Evolutionary conservation across 2,888 invertebrate species (phyloP).

Genomic region (Thera britannica): DNA sequence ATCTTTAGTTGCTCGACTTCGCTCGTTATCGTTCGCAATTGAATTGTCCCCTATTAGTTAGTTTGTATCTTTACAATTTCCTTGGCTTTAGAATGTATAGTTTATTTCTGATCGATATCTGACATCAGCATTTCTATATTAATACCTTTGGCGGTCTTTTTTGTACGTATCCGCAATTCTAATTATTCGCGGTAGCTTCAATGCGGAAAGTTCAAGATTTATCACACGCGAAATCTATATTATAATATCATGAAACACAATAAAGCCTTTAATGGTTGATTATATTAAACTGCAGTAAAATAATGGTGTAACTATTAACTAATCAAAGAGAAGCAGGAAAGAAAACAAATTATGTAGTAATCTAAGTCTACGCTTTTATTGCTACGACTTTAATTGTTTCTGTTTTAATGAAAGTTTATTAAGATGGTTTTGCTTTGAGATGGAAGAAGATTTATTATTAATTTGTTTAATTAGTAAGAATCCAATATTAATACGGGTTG

Average conservation of each 20-base stretch:
- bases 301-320: conserved; percentile 1
- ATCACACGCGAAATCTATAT: conserved; percentile 26
- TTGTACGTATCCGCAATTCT: conserved; percentile 8
- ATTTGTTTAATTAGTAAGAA: conserved; percentile 3
- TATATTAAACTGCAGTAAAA: conserved; percentile 12
- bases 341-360: conserved; percentile 16
- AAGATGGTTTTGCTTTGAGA: conserved; percentile 6
- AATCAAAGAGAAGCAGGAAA: conserved; percentile 8
- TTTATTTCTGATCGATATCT: conserved; percentile 11
- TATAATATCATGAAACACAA: conserved; percentile 1
- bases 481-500: background rate
- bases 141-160: conserved; percentile 10
- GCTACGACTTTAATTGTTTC: conserved; percentile 18
- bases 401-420: conserved; percentile 16
- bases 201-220: conserved; percentile 20
- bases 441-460: background rate
- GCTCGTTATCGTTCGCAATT: background rate
- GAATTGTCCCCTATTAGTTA: background rate
- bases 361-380: conserved; percentile 17
- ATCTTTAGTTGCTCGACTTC: background rate
- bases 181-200: conserved; percentile 8
- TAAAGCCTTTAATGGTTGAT: conserved; percentile 5
- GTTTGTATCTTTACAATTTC: background rate
- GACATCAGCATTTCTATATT: conserved; percentile 4
- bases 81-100: conserved; percentile 1